phyloP scores from a whole-genome alignment of 2,113 vertebrate species.

The Tenebrosternarchus preto region DNA sequence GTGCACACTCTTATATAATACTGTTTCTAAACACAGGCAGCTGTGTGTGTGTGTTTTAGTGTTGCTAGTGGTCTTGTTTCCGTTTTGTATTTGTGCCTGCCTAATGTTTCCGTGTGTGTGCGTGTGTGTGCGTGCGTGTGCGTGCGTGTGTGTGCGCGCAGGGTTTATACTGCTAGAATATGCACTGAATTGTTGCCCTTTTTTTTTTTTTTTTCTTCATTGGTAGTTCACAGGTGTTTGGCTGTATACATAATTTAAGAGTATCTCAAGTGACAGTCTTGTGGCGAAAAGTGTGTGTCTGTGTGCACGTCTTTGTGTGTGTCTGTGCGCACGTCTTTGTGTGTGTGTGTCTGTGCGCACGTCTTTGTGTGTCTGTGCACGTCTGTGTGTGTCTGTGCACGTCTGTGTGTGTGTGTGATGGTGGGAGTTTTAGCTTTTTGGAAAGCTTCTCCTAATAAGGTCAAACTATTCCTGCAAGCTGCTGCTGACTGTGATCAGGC shows the following conservation, averaged over 20 bases:
- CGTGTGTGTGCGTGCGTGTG: conserved; percentile 27
- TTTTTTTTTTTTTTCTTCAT: not conserved
- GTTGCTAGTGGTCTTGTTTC: conserved; percentile 1
- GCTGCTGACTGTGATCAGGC: conserved; percentile 36
- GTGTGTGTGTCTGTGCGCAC: too few relatives aligned
- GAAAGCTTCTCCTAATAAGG: conserved; percentile 74
- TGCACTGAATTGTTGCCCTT: not conserved
- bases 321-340: too few relatives aligned
- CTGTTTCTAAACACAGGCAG: not conserved
- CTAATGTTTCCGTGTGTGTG: not conserved
- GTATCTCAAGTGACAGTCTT: conserved; percentile 16
- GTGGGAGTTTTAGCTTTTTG: conserved; percentile 53
- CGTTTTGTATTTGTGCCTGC: conserved; percentile 8
- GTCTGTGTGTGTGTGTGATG: not conserved
- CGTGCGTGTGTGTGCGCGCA: not conserved
- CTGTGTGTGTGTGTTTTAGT: conserved; percentile 25
- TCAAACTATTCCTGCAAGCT: conserved; percentile 70
- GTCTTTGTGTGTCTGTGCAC: conserved; percentile 24
- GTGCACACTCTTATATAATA: conserved; percentile 35
- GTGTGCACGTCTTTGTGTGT: too few relatives aligned
- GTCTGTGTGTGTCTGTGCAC: conserved; percentile 21
- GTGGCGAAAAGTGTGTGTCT: too few relatives aligned
- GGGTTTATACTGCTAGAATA: conserved; percentile 27
- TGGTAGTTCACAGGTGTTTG: conserved; percentile 11
- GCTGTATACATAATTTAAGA: not conserved